Evolutionary conservation across 2,888 invertebrate genomes (phyloP).

Genomic region (Scelioninae gen. 2): DNA sequence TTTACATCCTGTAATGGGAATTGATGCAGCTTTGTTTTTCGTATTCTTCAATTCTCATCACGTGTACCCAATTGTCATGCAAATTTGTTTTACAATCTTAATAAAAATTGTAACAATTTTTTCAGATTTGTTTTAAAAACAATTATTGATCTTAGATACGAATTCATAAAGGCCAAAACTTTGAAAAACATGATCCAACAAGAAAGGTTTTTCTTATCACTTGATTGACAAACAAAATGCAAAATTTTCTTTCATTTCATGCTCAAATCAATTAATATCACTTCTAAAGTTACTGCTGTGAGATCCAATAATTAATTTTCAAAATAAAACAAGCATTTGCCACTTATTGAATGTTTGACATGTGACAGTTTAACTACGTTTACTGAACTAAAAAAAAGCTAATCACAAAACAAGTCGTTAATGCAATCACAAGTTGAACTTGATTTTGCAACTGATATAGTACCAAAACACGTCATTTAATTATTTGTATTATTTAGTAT

Average conservation of each 20-base stretch:
- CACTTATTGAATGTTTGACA: conserved; percentile 9
- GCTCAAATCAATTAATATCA: background rate
- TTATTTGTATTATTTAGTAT: background rate
- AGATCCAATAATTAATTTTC: conserved; percentile 12
- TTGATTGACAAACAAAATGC: conserved; percentile 9
- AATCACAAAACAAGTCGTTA: conserved; percentile 16
- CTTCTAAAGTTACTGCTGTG: background rate
- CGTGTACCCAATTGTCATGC: background rate
- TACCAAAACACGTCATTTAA: conserved; percentile 8
- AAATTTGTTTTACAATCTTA: background rate
- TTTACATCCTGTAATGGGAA: conserved; percentile 10
- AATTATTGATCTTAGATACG: too few relatives aligned
- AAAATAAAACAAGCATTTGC: conserved; percentile 4
- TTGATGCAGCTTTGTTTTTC: background rate
- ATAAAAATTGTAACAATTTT: too few relatives aligned
- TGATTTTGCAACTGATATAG: conserved; percentile 20
- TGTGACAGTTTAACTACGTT: conserved; percentile 19
- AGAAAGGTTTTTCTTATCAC: conserved; percentile 6
- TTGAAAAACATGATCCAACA: background rate
- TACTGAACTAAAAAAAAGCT: conserved; percentile 25
- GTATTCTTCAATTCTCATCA: background rate
- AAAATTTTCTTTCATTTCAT: conserved; percentile 2
- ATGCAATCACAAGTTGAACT: conserved; percentile 22
- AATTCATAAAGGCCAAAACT: background rate
- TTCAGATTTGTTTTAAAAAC: background rate